Base-by-base conservation (phyloP, 2,797 vertebrate genomes). In the Siniperca obscura region DNA sequence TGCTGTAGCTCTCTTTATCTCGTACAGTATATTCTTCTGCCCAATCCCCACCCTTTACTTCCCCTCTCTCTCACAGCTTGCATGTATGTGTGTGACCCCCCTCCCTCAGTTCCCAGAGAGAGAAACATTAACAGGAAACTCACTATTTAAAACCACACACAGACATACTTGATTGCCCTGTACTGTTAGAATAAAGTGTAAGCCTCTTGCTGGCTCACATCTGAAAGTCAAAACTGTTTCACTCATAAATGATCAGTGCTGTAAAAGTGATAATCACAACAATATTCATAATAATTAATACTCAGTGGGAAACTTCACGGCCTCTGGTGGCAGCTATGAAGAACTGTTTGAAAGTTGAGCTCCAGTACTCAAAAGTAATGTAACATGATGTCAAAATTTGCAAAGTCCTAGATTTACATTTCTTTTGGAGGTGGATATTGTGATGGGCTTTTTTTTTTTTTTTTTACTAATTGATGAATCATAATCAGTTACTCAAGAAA, bases 51-150 rank as follows among this genome's bases (percentile, higher is more conserved):
- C 27, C 70, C 17, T 75, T 65, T 42, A 30, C 65, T 56, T 70
- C 46, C 44, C 27, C 34, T 40, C 21, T 2, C 2, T 11, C 25
- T 19, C 17, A 25, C 52, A 59, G 21, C 12, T 66, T 1, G 0
- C 13, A 25, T 30, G 25, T 67, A 13, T 61, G 38, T 36, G 34
- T 62, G 59, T 65, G 30, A 76, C 21, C 66, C 70, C 27, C 67
- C 59, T 67, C 83, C 68, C 81, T 46, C 44, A 55, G 19, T 65
- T 79, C 25, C 55, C 52, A 67, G 22, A 22, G 53, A 55, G 16
- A 76, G 53, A 69, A 83, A 78, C 70, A 75, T 74, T 67, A 75
- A 80, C 85, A 91, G 84, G 81, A 86, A 84, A 75, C 66, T 36
- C 73, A 57, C 30, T 30, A 57, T 77, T 70, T 48, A 70, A 65